Conservation (phyloP, 2,113 vertebrate species). For the Rhinopithecus roxellana region DNA sequence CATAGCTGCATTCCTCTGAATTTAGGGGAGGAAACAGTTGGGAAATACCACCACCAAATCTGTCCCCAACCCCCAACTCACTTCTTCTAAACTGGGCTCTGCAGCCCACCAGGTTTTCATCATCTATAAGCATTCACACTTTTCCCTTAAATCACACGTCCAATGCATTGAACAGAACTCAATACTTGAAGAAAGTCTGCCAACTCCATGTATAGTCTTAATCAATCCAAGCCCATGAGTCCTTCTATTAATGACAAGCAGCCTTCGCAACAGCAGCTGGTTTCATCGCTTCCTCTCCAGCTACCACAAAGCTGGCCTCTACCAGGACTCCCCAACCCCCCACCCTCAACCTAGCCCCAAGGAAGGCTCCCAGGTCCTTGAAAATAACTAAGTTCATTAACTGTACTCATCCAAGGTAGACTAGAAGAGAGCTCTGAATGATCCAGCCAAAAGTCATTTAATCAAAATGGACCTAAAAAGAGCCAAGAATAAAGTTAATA, state of each 20-base stretch:
- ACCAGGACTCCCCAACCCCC: slow-evolving; percentile 59
- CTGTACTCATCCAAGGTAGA: slow-evolving; percentile 11
- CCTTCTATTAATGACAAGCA: slow-evolving; percentile 72
- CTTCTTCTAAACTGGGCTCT: slow-evolving; percentile 24
- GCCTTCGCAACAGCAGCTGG: slow-evolving; percentile 61
- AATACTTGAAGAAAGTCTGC: slow-evolving; percentile 5
- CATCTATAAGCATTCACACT: neutral
- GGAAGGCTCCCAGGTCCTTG: slow-evolving; percentile 37
- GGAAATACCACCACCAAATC: neutral
- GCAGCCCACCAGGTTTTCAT: slow-evolving; percentile 11
- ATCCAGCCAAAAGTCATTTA: slow-evolving; percentile 47
- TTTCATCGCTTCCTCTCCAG: slow-evolving; percentile 54
- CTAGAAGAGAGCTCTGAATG: slow-evolving; percentile 59
- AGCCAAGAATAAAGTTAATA: slow-evolving; percentile 56
- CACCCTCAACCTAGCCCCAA: neutral
- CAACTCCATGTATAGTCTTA: neutral
- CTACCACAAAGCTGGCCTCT: slow-evolving; percentile 63
- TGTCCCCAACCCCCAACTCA: neutral
- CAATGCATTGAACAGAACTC: slow-evolving; percentile 2
- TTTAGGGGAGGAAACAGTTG: slow-evolving; percentile 12
- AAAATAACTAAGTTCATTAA: slow-evolving; percentile 31
- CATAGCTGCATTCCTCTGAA: neutral
- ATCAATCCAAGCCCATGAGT: slow-evolving; percentile 53
- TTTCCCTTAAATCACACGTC: slow-evolving; percentile 33
- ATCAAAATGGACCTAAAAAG: slow-evolving; percentile 55